Evolutionary conservation across 2,113 vertebrate species (phyloP), one percentile per base, ranked within the genome.

Genomic region (Platysteira castanea): DNA sequence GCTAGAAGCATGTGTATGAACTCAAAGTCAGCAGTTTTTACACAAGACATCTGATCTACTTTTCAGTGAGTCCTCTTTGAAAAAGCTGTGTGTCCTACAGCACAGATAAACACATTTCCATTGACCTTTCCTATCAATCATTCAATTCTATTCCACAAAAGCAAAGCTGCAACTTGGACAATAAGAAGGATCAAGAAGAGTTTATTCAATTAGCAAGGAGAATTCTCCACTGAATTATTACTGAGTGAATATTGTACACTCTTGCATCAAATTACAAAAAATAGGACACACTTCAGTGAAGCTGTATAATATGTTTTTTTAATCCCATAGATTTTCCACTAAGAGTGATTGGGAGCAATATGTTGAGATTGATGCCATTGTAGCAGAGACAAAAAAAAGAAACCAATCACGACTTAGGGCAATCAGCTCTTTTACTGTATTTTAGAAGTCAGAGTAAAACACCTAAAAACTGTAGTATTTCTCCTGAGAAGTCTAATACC

Each of bases 371-470:
- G 31, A 76, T 44, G 13, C 1, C 18, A 41, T 4, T 69, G 37
- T 5, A 39, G 22, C 21, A 33, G 17, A 37, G 16, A 54, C 11
- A 33, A 59, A 39, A 13, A 18, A 49, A 31, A 39, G 13, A 50
- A 84, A 2, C 3, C 6, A 68, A 42, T 9, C 6, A 15, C 0
- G 0, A 28, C 5, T 70, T 13, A 74, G 2, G 3, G 10, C 21
- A 79, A 85, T 42, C 12, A 67, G 50, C 50, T 63, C 46, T 52
- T 84, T 56, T 23, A n/a, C 50, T 23, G 1, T 33, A 42, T 71
- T 82, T 87, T 39, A 79, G 20, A 79, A 75, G 33, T 57, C 30
- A 60, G 0, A 81, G 33, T 53, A 84, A 89, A 63, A 56, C 20
- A 75, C 20, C n/a, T 56, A 80, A 42, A 2, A 37, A 79, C 18